phyloP scores from a whole-genome alignment of 2,888 invertebrate genomes.

The Ashinkailepas kermadecensis region DNA sequence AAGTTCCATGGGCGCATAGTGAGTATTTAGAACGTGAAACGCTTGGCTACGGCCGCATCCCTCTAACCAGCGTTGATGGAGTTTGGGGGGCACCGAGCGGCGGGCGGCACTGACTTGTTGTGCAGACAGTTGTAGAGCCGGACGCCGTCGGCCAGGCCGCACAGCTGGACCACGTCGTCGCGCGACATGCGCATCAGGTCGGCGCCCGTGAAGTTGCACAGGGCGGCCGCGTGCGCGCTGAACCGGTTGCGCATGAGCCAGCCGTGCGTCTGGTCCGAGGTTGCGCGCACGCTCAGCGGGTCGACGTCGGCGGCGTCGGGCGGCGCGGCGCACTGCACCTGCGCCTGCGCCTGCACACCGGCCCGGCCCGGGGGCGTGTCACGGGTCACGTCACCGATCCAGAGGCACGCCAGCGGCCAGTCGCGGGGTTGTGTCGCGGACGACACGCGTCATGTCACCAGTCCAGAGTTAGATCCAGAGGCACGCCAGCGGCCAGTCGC shows the following conservation, averaged over 20 bases:
- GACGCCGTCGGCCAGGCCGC: constrained; percentile 88
- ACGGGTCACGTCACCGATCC: too few relatives aligned
- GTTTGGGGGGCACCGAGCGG: background rate
- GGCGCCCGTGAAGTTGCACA: constrained; percentile 76
- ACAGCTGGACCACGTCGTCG: constrained; percentile 88
- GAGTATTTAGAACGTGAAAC: too few relatives aligned
- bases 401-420: too few relatives aligned
- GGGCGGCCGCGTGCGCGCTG: constrained; percentile 62
- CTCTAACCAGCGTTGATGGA: too few relatives aligned
- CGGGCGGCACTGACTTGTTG: constrained; percentile 57
- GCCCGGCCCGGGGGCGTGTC: background rate
- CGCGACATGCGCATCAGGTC: constrained; percentile 82
- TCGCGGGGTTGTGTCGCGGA: too few relatives aligned
- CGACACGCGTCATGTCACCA: too few relatives aligned
- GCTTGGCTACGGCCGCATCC: too few relatives aligned
- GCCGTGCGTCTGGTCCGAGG: constrained; percentile 55
- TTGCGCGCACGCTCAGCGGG: constrained; percentile 28
- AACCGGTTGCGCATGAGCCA: constrained; percentile 77
- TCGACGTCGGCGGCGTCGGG: background rate
- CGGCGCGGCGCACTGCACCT: background rate
- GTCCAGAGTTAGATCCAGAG: too few relatives aligned
- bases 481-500: too few relatives aligned
- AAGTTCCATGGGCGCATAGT: too few relatives aligned
- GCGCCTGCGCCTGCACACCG: background rate
- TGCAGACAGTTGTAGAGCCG: constrained; percentile 83